Evolutionary conservation across 2,797 vertebrate genomes (phyloP).

Genomic region (Eulemur rubriventer): DNA sequence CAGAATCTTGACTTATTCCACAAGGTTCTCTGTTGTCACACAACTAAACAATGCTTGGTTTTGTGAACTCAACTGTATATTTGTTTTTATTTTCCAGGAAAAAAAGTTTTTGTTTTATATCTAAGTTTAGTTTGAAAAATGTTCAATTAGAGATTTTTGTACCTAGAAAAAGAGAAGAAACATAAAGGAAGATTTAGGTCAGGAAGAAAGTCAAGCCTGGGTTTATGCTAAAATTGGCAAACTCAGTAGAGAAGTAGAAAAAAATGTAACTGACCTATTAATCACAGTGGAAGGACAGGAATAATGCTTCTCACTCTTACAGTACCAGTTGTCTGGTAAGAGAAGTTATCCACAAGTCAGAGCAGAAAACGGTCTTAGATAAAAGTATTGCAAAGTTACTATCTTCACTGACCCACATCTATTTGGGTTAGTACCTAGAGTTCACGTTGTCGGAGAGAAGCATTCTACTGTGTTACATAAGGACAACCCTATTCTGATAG

Average conservation of each 20-base stretch:
- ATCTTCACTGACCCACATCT: neutral
- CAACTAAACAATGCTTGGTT: neutral
- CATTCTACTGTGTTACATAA: neutral
- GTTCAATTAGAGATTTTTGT: neutral
- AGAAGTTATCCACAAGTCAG: neutral
- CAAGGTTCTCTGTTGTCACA: neutral
- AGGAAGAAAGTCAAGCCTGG: neutral
- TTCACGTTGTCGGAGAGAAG: neutral
- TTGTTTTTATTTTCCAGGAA: neutral
- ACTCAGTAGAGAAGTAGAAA: neutral
- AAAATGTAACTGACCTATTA: neutral
- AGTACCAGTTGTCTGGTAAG: neutral
- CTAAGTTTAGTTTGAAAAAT: neutral
- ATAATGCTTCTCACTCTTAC: neutral
- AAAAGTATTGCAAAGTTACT: neutral
- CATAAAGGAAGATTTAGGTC: constrained; percentile 6
- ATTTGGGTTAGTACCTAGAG: neutral
- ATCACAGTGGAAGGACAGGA: neutral
- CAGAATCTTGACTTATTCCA: neutral
- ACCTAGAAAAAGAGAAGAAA: constrained; percentile 8
- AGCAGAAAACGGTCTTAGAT: neutral
- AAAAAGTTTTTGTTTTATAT: neutral
- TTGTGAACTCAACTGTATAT: neutral
- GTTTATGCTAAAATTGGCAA: constrained; percentile 38
- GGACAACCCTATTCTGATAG: neutral